phyloP scores from a whole-genome alignment of 2,797 vertebrate genomes.

The Smutsia gigantea region DNA sequence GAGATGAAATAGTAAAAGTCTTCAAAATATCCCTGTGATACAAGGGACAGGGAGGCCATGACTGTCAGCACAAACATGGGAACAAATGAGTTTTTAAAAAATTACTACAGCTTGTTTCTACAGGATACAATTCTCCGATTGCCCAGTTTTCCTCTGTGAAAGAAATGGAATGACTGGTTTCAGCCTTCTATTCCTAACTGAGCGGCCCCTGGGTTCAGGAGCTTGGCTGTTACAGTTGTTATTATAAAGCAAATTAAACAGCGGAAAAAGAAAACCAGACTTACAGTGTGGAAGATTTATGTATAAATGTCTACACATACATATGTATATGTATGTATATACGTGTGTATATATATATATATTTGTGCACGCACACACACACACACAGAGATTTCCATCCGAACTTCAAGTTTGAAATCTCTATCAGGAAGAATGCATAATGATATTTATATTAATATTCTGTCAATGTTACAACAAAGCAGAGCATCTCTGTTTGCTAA shows the following conservation, averaged over 20 bases:
- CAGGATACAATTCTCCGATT: neutral
- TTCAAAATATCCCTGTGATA: neutral
- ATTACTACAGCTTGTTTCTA: neutral
- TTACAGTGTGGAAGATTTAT: neutral
- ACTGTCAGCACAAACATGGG: neutral
- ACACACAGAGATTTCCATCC: neutral
- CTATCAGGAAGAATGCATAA: neutral
- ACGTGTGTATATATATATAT: neutral
- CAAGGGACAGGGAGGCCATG: neutral
- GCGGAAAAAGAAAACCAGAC: constrained; percentile 48
- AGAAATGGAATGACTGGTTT: constrained; percentile 41
- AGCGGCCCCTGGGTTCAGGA: neutral
- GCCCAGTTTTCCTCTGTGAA: constrained; percentile 15
- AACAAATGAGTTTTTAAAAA: neutral
- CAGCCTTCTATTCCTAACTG: constrained; percentile 18
- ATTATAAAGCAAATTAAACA: constrained; percentile 53
- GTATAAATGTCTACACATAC: neutral
- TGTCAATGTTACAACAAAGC: neutral
- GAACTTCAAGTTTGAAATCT: constrained; percentile 44
- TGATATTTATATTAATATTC: constrained; percentile 38
- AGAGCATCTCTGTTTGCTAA: neutral
- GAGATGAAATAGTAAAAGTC: neutral
- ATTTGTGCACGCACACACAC: neutral
- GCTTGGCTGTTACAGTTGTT: neutral
- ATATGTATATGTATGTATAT: neutral